These are phyloP conservation scores for Orientallactaga bullata DNA, from an alignment of 2,113 vertebrate genomes.

Conservation along the genomic window DNA sequence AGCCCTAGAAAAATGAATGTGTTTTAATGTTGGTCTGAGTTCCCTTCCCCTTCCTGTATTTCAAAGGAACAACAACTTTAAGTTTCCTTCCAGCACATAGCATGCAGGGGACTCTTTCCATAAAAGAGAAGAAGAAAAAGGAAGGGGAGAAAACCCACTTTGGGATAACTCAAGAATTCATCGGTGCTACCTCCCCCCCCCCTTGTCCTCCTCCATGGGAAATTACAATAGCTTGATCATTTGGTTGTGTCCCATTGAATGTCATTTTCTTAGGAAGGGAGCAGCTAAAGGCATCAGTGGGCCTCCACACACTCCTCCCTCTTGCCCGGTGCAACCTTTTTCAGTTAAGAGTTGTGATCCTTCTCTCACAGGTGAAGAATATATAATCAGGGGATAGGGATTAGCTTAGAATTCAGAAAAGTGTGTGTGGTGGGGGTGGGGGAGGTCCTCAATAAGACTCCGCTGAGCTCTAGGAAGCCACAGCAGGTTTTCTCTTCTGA, in stretches of 20 bases:
- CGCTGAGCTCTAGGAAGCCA: not conserved
- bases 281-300: not conserved
- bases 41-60: slow-evolving; percentile 48
- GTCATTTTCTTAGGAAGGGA: slow-evolving; percentile 44
- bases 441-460: not conserved
- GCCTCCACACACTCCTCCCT: not conserved
- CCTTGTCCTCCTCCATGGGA: slow-evolving; percentile 8
- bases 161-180: not conserved
- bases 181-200: not conserved
- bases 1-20: slow-evolving; percentile 20
- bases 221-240: not conserved
- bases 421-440: not conserved
- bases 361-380: slow-evolving; percentile 33
- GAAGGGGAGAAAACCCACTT: not conserved
- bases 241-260: not conserved
- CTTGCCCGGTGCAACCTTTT: not conserved
- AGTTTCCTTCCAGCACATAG: not conserved
- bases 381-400: not conserved
- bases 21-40: slow-evolving; percentile 22
- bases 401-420: slow-evolving; percentile 40
- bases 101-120: slow-evolving; percentile 26
- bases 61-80: slow-evolving; percentile 13
- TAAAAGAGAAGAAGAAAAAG: not conserved
- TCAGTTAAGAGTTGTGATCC: not conserved
- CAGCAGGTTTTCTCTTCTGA: not conserved